phyloP scores from a whole-genome alignment of 2,113 vertebrate species.

The Malurus cyaneus region DNA sequence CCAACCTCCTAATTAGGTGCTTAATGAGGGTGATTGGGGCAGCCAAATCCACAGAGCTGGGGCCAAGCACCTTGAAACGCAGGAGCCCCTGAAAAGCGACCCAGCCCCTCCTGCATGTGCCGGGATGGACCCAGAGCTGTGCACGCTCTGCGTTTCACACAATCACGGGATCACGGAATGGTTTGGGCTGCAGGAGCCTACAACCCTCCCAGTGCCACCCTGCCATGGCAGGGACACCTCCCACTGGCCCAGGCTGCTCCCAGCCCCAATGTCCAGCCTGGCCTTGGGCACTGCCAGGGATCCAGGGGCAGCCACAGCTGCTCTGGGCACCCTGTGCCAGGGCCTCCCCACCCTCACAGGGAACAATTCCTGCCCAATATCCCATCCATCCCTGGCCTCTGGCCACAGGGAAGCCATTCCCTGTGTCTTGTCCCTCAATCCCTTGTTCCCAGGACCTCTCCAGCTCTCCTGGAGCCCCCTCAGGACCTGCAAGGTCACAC shows the following conservation, averaged over 20 bases:
- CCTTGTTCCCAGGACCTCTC: background rate
- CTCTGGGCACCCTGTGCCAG: background rate
- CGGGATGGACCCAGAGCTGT: background rate
- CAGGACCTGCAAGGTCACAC: too few species aligned
- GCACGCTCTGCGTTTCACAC: background rate
- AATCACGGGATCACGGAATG: background rate
- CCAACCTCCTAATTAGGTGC: background rate
- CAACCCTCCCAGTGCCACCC: background rate
- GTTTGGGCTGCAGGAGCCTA: background rate
- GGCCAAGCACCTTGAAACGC: background rate
- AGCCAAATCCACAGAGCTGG: background rate
- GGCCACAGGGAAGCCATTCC: background rate
- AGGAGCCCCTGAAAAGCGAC: background rate
- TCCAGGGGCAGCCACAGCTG: background rate
- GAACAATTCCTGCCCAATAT: background rate
- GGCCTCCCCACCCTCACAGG: background rate
- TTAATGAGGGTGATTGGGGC: background rate
- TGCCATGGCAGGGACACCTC: background rate
- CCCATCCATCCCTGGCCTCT: background rate
- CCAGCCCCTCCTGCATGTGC: background rate
- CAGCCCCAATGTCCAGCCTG: background rate
- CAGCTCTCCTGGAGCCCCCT: accelerated
- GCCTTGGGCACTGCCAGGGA: background rate
- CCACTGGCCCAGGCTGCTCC: background rate
- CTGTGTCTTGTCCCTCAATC: accelerated